A percentile compares a stretch with the other conserved stretches of the same genome.
These are phyloP conservation scores for Colletes latitarsis DNA, from an alignment of 1,140 invertebrate species.

Conservation along the genomic window DNA sequence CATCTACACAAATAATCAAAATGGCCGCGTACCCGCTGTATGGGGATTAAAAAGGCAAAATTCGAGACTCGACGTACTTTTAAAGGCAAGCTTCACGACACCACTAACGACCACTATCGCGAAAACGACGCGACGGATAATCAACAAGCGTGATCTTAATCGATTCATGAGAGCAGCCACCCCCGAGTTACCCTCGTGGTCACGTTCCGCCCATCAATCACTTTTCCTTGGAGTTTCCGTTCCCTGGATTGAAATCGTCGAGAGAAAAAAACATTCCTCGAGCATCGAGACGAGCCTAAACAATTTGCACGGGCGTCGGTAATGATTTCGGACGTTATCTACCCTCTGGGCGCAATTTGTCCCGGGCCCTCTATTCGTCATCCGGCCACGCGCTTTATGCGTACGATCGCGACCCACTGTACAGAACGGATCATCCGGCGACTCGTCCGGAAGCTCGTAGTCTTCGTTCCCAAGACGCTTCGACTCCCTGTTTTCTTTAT, in stretches of 20 bases:
- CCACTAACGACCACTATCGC: no score
- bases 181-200: no score
- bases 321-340: slow-evolving; percentile 61
- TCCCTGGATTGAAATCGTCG: slow-evolving; percentile 15
- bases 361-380: slow-evolving; percentile 51
- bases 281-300: slow-evolving; percentile 28
- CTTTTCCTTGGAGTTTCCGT: slow-evolving; percentile 8
- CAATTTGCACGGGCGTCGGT: slow-evolving; percentile 51
- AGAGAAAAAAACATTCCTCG: background rate
- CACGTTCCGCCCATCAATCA: slow-evolving; percentile 26
- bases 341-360: slow-evolving; percentile 58
- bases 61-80: no score
- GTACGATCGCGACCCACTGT: slow-evolving; percentile 36
- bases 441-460: background rate
- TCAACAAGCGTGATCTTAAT: slow-evolving; percentile 17
- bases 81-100: no score
- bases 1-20: no score
- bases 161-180: slow-evolving; percentile 1
- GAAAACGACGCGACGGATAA: background rate
- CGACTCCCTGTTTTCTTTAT: slow-evolving; percentile 21
- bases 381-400: slow-evolving; percentile 17
- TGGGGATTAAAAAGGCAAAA: no score
- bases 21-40: no score
- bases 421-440: slow-evolving; percentile 40
- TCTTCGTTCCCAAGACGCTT: background rate